Conservation (phyloP, 2,797 vertebrate species). For the Lycodopsis pacificus region DNA sequence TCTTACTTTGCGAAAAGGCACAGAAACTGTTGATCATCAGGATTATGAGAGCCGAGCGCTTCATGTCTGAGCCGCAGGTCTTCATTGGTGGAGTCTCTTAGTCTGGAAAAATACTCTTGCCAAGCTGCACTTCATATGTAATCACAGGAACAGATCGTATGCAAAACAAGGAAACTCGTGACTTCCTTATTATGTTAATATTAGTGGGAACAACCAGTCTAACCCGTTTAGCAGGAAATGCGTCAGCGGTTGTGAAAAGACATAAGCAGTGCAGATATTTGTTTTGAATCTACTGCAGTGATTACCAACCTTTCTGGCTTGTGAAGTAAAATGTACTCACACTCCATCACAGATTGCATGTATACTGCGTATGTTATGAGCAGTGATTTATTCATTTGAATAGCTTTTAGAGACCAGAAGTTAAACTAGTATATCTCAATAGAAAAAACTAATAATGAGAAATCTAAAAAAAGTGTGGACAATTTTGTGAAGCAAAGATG, state of each 20-base stretch:
- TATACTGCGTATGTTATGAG: too few relatives aligned
- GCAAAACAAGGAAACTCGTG: background rate
- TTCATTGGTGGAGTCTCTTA: background rate
- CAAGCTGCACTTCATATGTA: too few relatives aligned
- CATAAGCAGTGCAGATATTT: background rate
- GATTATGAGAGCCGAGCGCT: constrained; percentile 10
- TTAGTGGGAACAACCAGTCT: background rate
- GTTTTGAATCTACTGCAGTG: background rate
- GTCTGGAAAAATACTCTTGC: background rate
- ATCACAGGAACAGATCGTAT: background rate
- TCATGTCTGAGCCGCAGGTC: constrained; percentile 21
- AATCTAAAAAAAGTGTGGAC: background rate
- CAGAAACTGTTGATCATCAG: constrained; percentile 30
- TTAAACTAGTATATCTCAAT: too few relatives aligned
- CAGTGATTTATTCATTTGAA: too few relatives aligned
- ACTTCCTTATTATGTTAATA: background rate
- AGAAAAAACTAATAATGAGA: background rate
- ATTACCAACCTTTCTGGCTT: background rate
- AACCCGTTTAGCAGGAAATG: constrained; percentile 13
- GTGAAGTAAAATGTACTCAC: background rate
- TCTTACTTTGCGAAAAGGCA: constrained; percentile 46
- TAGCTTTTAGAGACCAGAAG: too few relatives aligned
- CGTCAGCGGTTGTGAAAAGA: background rate
- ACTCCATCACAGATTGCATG: background rate
- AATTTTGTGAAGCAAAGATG: background rate